Percentiles rank a stretch among this genome's conserved stretches.
phyloP scores from a whole-genome alignment of 2,113 vertebrate genomes.

The Paramisgurnus dabryanus region DNA sequence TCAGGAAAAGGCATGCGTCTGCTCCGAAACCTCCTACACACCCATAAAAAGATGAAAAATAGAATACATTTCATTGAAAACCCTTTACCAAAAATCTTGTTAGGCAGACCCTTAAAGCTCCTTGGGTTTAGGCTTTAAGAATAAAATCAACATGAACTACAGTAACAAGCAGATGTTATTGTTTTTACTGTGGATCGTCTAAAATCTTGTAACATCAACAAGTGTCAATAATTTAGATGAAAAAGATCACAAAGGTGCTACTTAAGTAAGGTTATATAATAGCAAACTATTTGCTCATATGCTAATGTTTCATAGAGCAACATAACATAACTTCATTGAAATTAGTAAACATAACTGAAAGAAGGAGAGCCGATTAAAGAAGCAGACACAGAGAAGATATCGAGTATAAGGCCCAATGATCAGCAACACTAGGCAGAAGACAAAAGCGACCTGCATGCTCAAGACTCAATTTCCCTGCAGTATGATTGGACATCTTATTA shows the following conservation, averaged over 20 bases:
- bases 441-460: conserved; percentile 46
- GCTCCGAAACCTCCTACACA: conserved; percentile 47
- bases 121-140: conserved; percentile 40
- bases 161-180: background rate
- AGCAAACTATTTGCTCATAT: too few species aligned
- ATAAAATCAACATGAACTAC: conserved; percentile 8
- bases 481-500: conserved; percentile 61
- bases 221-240: background rate
- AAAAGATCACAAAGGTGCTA: background rate
- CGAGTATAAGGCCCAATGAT: background rate
- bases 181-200: background rate
- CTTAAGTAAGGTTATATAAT: too few species aligned
- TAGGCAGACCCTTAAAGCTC: conserved; percentile 38
- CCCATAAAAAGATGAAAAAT: background rate
- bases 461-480: conserved; percentile 34
- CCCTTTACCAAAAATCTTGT: conserved; percentile 54
- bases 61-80: conserved; percentile 48
- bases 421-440: conserved; percentile 43
- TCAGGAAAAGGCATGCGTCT: conserved; percentile 57
- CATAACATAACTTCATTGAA: too few species aligned
- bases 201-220: conserved; percentile 19
- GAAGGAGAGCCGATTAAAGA: background rate
- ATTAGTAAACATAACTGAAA: too few species aligned
- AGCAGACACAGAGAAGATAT: background rate
- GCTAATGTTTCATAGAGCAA: too few species aligned